These are phyloP conservation scores for Nannoperca australis DNA, from an alignment of 2,797 vertebrate genomes.

Conservation along the genomic window DNA sequence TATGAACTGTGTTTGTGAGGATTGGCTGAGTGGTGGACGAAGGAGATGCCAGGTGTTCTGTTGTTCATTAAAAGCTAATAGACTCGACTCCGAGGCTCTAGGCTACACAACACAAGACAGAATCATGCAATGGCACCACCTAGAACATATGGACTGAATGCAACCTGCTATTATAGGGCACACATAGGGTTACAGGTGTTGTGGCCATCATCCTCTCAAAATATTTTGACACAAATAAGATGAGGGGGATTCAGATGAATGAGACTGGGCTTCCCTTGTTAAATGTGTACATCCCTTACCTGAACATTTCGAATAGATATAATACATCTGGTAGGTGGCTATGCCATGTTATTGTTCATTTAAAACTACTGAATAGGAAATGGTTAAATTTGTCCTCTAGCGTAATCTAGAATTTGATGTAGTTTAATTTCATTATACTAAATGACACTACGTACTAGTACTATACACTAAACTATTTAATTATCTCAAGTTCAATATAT, in stretches of 20 bases:
- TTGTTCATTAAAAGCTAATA: not conserved
- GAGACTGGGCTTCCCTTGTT: not conserved
- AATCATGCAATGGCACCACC: not conserved
- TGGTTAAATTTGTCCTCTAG: conserved; percentile 18
- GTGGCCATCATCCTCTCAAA: not conserved
- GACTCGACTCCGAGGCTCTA: not conserved
- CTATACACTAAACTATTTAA: not conserved
- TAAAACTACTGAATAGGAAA: not conserved
- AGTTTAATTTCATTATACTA: not conserved
- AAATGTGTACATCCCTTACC: not conserved
- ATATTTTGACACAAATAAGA: not conserved
- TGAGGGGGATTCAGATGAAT: not conserved
- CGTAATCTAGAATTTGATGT: not conserved
- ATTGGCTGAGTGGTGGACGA: not conserved
- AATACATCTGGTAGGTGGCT: not conserved
- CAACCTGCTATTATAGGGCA: not conserved
- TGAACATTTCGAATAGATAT: not conserved
- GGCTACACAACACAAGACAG: not conserved
- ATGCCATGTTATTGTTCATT: not conserved
- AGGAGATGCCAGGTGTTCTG: not conserved
- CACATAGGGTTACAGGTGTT: not conserved
- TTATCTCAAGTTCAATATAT: not conserved
- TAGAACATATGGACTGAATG: not conserved
- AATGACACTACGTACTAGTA: not conserved
- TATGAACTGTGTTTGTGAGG: not conserved